Evolutionary conservation across 1,140 invertebrate genomes (phyloP), one percentile per base, ranked within the genome.

Genomic region (Venturia canescens): DNA sequence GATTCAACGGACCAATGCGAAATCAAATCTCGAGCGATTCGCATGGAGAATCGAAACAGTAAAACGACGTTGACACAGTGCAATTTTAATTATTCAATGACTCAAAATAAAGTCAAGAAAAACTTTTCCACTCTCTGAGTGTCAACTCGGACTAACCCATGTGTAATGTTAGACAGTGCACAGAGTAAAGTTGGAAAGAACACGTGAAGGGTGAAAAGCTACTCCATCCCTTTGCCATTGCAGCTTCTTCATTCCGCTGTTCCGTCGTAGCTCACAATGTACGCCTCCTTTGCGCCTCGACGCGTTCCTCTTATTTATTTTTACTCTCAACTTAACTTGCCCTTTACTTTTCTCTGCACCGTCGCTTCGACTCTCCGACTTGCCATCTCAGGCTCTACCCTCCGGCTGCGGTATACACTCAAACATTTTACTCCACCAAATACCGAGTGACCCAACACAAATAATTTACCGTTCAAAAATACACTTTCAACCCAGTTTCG

Each of bases 251-350:
- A 16, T 50, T 23, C 13, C 60, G 27, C 48, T 75, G 44, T 27
- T 50, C 74, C 53, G 63, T 76, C 74, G 74, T 76, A 76, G 53
- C 74, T 76, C 74, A 76, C 74, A 76, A 76, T 76, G 74, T 63
- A 76, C 74, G 27, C 50, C 53, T 34, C 53, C 27, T 9, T 53
- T 76, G 34, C 74, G 50, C 50, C 74, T 21, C 74, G 53, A 34
- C 74, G 26, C 53, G 26, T 27, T 9, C 15, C 60, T 53, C 27
- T 76, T 76, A 76, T 76, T 76, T 76, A 76, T 76, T 76, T 76
- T 57, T 76, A 60, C 50, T 57, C 74, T 63, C 74, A 63, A 76
- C 74, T 76, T 29, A 60, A 53, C 71, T 50, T 26, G 4, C 21
- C 71, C 11, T 26, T 53, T 29, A 44, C 60, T 44, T 44, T 7